These are phyloP conservation scores for Acronicta psi DNA, from an alignment of 2,888 invertebrate genomes.

Conservation along the genomic window DNA sequence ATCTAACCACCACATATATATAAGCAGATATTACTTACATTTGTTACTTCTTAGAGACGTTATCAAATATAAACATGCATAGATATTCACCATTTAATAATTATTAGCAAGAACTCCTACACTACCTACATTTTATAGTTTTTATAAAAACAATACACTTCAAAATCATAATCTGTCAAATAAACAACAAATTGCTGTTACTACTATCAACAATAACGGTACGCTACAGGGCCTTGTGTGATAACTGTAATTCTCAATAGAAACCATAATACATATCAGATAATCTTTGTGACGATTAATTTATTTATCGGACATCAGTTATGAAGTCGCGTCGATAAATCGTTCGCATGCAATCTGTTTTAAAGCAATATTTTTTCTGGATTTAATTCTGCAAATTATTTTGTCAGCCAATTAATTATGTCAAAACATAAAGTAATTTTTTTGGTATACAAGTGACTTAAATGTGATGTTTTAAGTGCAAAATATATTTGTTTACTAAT, in stretches of 20 bases:
- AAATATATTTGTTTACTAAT: neutral
- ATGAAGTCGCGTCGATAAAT: neutral
- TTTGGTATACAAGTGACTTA: neutral
- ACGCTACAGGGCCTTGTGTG: neutral
- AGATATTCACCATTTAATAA: too few species aligned
- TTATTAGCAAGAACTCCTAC: too few species aligned
- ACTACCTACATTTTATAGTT: too few species aligned
- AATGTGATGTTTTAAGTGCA: neutral
- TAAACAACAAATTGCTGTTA: neutral
- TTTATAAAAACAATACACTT: too few species aligned
- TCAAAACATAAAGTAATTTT: too few species aligned
- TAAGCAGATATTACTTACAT: too few species aligned
- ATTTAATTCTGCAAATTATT: neutral
- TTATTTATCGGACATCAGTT: slow-evolving; percentile 1
- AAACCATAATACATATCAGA: neutral
- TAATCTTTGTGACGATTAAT: slow-evolving; percentile 1
- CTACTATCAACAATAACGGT: neutral
- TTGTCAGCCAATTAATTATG: too few species aligned
- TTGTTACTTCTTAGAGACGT: too few species aligned
- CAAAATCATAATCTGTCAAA: too few species aligned
- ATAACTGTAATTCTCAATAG: neutral
- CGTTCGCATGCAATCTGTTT: neutral
- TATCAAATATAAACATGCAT: too few species aligned
- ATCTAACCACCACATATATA: too few species aligned
- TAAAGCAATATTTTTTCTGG: neutral